phyloP scores from a whole-genome alignment of 2,888 invertebrate species.

The Drosophila buzzatii region DNA sequence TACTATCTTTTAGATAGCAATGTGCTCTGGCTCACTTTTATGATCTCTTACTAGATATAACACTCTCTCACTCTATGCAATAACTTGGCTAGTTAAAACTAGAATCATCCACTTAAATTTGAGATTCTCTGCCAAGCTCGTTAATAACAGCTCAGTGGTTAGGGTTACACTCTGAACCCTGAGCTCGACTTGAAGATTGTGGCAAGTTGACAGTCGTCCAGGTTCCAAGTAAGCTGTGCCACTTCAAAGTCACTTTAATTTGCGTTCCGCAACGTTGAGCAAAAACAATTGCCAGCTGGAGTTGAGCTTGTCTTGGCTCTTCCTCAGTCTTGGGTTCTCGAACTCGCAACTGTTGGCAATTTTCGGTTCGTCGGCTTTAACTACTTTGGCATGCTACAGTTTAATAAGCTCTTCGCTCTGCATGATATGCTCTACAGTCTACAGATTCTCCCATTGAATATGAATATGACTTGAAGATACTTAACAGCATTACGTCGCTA shows the following conservation, averaged over 20 bases:
- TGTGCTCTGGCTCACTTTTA: not conserved
- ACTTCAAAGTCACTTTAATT: constrained; percentile 52
- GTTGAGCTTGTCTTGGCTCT: constrained; percentile 25
- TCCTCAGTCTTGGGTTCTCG: constrained; percentile 2
- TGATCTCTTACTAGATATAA: not conserved
- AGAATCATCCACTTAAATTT: not conserved
- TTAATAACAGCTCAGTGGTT: constrained; percentile 5
- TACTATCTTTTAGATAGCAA: not conserved
- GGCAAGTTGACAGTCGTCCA: constrained; percentile 31
- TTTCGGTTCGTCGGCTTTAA: constrained; percentile 64
- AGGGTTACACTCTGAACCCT: constrained; percentile 37
- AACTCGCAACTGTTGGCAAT: constrained; percentile 33
- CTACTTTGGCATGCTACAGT: constrained; percentile 61
- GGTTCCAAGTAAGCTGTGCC: constrained; percentile 12
- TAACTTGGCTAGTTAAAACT: not conserved
- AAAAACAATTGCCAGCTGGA: constrained; percentile 63
- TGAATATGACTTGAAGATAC: constrained; percentile 19
- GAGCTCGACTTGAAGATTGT: constrained; percentile 2
- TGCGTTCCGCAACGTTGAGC: constrained; percentile 66
- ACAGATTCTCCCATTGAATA: constrained; percentile 3
- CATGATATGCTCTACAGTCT: constrained; percentile 25
- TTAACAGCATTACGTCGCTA: constrained; percentile 17
- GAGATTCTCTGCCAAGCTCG: not conserved
- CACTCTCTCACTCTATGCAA: not conserved
- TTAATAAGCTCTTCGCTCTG: constrained; percentile 51